These are phyloP conservation scores for Chiloscyllium plagiosum DNA, from an alignment of 2,113 vertebrate species.

Conservation along the genomic window DNA sequence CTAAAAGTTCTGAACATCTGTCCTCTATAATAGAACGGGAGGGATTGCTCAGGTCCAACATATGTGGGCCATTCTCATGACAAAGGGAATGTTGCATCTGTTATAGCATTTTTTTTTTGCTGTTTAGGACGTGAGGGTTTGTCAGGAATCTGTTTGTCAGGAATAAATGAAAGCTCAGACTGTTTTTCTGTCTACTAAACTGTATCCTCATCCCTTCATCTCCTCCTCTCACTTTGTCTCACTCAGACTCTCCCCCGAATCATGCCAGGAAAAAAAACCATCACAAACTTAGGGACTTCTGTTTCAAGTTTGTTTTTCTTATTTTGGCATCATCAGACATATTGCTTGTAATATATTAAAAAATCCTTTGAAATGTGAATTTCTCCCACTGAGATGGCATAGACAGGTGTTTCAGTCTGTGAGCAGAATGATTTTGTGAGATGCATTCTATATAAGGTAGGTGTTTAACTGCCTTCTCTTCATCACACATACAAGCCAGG, in stretches of 20 bases:
- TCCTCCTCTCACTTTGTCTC: constrained; percentile 52
- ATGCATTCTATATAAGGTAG: not conserved
- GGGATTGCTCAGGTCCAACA: constrained; percentile 58
- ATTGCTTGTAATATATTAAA: constrained; percentile 47
- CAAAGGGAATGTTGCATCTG: constrained; percentile 60
- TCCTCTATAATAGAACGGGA: constrained; percentile 39
- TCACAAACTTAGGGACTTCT: constrained; percentile 47
- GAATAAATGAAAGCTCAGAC: constrained; percentile 47
- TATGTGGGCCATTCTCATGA: constrained; percentile 55
- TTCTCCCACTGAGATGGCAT: not conserved
- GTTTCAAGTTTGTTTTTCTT: constrained; percentile 41
- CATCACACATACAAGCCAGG: not conserved
- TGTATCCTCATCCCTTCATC: constrained; percentile 52
- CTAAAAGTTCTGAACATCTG: constrained; percentile 28
- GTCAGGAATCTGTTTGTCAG: constrained; percentile 59
- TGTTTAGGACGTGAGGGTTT: constrained; percentile 49
- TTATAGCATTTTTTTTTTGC: constrained; percentile 43
- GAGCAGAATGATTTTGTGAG: not conserved
- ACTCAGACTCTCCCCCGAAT: constrained; percentile 50
- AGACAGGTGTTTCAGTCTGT: not conserved
- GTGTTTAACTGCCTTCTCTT: not conserved
- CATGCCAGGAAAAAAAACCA: constrained; percentile 51
- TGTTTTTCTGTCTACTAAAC: constrained; percentile 45
- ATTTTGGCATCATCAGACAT: constrained; percentile 44
- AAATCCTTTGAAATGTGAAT: constrained; percentile 48